Base-by-base conservation (phyloP, 2,797 vertebrate species). In the Onychomys leucogaster region DNA sequence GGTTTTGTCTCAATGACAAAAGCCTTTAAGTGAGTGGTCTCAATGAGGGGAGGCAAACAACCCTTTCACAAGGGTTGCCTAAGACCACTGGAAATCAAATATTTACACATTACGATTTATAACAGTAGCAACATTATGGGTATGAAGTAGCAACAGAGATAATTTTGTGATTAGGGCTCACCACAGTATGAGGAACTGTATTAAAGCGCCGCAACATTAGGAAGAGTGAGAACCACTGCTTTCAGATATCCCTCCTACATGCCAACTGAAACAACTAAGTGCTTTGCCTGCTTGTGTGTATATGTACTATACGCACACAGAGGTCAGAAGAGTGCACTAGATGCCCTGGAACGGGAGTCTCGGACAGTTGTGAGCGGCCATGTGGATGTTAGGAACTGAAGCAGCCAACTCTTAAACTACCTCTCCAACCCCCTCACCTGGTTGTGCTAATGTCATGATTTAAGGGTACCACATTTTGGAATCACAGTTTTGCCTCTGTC, bases 381-480 rank as follows among this genome's bases (percentile, higher is more conserved):
- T 32, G 16, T 34, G 5, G 27, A 19, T 46, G 27, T 17, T 32
- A 19, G 82, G 5, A 65, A 46, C 9, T 43, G 81, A 65, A 21
- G 16, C 61, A 83, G 27, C 27, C 27, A 46, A 8, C 82, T 29
- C 81, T 61, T 29, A 41, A 83, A 6, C 5, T 10, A 23, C 13
- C 61, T 84, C 41, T 84, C 29, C 61, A 84, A 7, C 3, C 34
- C 61, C 63, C 11, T 96, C 9, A 61, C 57, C 32, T 85, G 37
- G 14, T 23, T 81, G 2, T 71, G 94, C 91, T 73, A 84, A 91
- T 85, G 17, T 90, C 19, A 65, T 57, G 43, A 89, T 81, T 94
- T 96, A 19, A 75, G 19, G 27, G 5, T 57, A 4, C 34, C 65
- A 82, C 67, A 76, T 57, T 93, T 76, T 84, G 41, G 41, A 91